Percentiles rank a stretch among this genome's conserved stretches.
These are phyloP conservation scores for Triplophysa dalaica DNA, from an alignment of 2,113 vertebrate species.

Conservation along the genomic window DNA sequence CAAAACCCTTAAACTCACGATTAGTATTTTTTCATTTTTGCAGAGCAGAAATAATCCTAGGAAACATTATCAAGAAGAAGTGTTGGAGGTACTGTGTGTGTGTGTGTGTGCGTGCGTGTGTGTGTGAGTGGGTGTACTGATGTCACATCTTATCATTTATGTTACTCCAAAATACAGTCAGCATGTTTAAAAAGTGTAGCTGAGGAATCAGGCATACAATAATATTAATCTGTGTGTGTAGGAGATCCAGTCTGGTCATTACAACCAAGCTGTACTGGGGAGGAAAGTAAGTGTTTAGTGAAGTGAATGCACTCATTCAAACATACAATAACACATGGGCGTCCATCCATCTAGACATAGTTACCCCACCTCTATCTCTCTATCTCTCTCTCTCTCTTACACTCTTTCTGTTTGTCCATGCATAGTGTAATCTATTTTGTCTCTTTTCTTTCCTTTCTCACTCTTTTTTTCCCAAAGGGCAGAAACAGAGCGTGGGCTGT, in stretches of 20 bases:
- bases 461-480: slow-evolving; percentile 74
- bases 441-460: slow-evolving; percentile 42
- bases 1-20: slow-evolving; percentile 34
- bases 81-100: slow-evolving; percentile 84
- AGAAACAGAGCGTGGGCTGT: slow-evolving; percentile 93
- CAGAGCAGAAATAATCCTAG: slow-evolving; percentile 95
- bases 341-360: neutral
- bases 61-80: slow-evolving; percentile 98
- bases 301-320: neutral
- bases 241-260: slow-evolving; percentile 96
- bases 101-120: neutral
- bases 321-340: neutral
- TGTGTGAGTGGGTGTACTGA: neutral
- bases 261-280: slow-evolving; percentile 99
- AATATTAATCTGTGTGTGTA: slow-evolving; percentile 54
- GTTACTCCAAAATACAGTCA: neutral
- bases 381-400: too few relatives aligned
- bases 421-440: neutral
- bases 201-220: neutral
- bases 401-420: neutral
- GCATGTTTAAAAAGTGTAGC: neutral
- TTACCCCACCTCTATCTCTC: neutral
- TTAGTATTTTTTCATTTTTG: slow-evolving; percentile 48
- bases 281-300: slow-evolving; percentile 89
- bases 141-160: neutral